Conservation (phyloP, 2,888 invertebrate genomes). For the Oxycera nigricornis region DNA sequence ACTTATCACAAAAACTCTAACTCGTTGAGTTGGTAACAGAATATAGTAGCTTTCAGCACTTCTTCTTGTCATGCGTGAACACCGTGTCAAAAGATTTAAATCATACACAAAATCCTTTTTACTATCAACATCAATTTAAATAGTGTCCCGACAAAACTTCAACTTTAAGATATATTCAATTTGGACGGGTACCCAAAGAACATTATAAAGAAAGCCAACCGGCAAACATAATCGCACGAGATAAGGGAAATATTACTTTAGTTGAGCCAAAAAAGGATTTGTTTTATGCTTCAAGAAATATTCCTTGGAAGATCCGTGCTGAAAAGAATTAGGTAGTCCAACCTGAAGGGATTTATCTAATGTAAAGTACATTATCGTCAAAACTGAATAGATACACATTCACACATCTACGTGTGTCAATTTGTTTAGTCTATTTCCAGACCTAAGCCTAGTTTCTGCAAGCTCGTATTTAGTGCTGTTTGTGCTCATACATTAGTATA, state of each 20-base stretch:
- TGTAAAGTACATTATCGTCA: neutral
- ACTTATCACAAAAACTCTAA: no score
- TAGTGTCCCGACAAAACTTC: no score
- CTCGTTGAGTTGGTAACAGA: no score
- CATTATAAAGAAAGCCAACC: slow-evolving; percentile 9
- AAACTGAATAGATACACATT: neutral
- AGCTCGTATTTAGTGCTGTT: neutral
- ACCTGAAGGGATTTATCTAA: slow-evolving; percentile 25
- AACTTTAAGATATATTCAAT: slow-evolving; percentile 27
- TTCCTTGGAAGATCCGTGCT: slow-evolving; percentile 7
- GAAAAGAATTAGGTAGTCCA: slow-evolving; percentile 4
- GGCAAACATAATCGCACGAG: slow-evolving; percentile 10
- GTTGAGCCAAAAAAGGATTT: slow-evolving; percentile 20
- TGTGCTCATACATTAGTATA: slow-evolving; percentile 6
- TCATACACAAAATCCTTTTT: no score
- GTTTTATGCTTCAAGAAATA: slow-evolving; percentile 28
- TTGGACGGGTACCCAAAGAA: neutral
- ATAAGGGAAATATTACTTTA: slow-evolving; percentile 11
- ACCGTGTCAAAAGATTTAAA: no score
- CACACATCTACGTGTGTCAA: no score
- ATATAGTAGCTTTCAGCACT: no score
- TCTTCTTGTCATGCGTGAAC: no score
- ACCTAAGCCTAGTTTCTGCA: no score
- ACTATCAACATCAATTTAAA: no score
- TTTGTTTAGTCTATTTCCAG: no score